Percentiles rank a stretch among this genome's conserved stretches.
phyloP scores from a whole-genome alignment of 2,797 vertebrate genomes.

The Chaunax sp. region DNA sequence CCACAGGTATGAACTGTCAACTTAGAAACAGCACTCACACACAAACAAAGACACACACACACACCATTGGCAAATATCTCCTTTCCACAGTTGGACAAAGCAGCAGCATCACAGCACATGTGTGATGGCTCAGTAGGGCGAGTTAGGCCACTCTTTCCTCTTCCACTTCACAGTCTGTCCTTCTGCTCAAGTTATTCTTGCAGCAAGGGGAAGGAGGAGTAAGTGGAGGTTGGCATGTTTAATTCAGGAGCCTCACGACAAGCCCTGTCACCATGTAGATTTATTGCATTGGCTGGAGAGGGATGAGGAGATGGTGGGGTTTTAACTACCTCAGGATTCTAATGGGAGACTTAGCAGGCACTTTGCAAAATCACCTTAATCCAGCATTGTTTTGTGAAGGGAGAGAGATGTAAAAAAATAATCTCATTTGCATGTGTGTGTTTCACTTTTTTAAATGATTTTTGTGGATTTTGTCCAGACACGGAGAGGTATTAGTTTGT shows the following conservation, averaged over 20 bases:
- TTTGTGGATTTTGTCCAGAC: background rate
- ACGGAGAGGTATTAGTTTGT: slow-evolving; percentile 11
- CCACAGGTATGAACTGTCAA: slow-evolving; percentile 69
- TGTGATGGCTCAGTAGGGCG: slow-evolving; percentile 20
- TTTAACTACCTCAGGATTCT: slow-evolving; percentile 69
- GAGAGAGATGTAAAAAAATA: slow-evolving; percentile 21
- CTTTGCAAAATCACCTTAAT: slow-evolving; percentile 67
- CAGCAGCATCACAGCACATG: slow-evolving; percentile 33
- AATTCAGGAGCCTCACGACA: slow-evolving; percentile 71
- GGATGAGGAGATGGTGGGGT: slow-evolving; percentile 58
- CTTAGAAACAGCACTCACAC: slow-evolving; percentile 24
- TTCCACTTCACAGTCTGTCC: slow-evolving; percentile 31
- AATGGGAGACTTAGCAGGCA: slow-evolving; percentile 63
- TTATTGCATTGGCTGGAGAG: slow-evolving; percentile 64
- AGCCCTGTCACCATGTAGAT: slow-evolving; percentile 61
- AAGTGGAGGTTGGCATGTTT: slow-evolving; percentile 69
- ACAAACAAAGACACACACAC: slow-evolving; percentile 7
- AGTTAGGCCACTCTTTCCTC: slow-evolving; percentile 27
- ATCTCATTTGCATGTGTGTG: slow-evolving; percentile 16
- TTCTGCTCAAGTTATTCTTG: slow-evolving; percentile 47
- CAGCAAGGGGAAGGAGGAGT: slow-evolving; percentile 34
- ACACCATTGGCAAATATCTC: slow-evolving; percentile 31
- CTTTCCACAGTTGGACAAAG: slow-evolving; percentile 29
- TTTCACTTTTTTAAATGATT: slow-evolving; percentile 16
- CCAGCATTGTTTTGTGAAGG: slow-evolving; percentile 38